phyloP scores from a whole-genome alignment of 2,888 invertebrate species.

The Drosophila nigricruria region DNA sequence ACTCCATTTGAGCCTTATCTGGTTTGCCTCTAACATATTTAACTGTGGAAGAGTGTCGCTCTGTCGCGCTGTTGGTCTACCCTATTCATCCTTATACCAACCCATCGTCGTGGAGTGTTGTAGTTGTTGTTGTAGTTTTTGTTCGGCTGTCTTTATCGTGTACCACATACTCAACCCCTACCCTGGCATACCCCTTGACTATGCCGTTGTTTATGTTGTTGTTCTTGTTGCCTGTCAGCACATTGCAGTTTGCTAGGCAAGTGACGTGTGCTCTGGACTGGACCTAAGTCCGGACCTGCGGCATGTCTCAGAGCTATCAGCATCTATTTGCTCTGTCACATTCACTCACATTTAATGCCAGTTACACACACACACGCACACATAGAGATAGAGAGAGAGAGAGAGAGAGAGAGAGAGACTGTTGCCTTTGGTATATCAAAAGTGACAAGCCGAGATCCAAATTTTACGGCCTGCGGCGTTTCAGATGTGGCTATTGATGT shows the following conservation, averaged over 20 bases:
- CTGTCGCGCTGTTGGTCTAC: slow-evolving; percentile 7
- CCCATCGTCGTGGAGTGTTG: slow-evolving; percentile 6
- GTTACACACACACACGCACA: slow-evolving; percentile 40
- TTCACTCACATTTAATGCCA: slow-evolving; percentile 68
- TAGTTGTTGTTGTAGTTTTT: slow-evolving; percentile 21
- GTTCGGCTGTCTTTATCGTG: slow-evolving; percentile 16
- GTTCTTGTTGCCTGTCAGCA: slow-evolving; percentile 70
- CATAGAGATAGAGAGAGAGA: slow-evolving; percentile 17
- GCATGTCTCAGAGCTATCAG: slow-evolving; percentile 67
- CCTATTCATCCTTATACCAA: slow-evolving; percentile 6
- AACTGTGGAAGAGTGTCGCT: slow-evolving; percentile 35
- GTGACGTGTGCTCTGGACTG: slow-evolving; percentile 66
- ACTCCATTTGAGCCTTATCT: slow-evolving; percentile 55
- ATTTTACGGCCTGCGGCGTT: slow-evolving; percentile 39
- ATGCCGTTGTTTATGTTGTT: slow-evolving; percentile 8
- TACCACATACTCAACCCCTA: not conserved
- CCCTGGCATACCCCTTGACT: not conserved
- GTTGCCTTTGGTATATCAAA: slow-evolving; percentile 21
- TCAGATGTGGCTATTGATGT: slow-evolving; percentile 57
- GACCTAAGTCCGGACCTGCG: slow-evolving; percentile 56
- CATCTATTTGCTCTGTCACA: slow-evolving; percentile 74
- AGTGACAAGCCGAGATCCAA: slow-evolving; percentile 53
- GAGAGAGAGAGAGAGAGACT: slow-evolving; percentile 14
- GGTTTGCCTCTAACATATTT: slow-evolving; percentile 57
- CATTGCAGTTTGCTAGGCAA: slow-evolving; percentile 59